Base-by-base conservation (phyloP, 1,140 invertebrate species). In the Mya arenaria region DNA sequence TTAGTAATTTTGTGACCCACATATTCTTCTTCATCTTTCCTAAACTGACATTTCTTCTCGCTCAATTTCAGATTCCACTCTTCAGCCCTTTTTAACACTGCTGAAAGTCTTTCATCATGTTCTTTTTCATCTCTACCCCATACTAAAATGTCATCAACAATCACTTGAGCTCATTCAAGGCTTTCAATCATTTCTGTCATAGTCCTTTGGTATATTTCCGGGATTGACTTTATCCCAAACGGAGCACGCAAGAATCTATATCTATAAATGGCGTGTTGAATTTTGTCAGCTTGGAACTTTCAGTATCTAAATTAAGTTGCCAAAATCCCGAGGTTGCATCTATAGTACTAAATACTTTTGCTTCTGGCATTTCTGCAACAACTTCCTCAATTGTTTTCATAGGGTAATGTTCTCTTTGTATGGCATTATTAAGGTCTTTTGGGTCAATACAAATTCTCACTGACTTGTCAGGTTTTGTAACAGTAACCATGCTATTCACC, bases 201-300 rank as follows among this genome's bases (percentile, higher is more conserved):
- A 6, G 87, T 87, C 55, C 85, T 84, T 82, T 93, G 92, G 83
- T 93, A 94, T 36, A 93, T 93, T 39, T 90, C 92, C 25, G 92
- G 93, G 10, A 41, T 62, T 19, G 65, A 82, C 6, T 78, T 82
- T 39, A 86, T 86, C 0, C 84, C 78, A 75, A 79, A 87, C n/a
- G 84, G 84, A 23, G 74, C 5, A 39, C 56, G 13, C 30, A 73
- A 37, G 55, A 83, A 87, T 8, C 82, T 39, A 44, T 82, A 86
- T 34, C 86, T 32, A 4, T 77, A 63, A 62, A 71, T 81, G 34
- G 77, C n/a, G n/a, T n/a, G n/a, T n/a, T n/a, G n/a, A n/a, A n/a
- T n/a, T n/a, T n/a, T n/a, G n/a, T n/a, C n/a, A n/a, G n/a, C n/a
- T n/a, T n/a, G n/a, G n/a, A n/a, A n/a, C n/a, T n/a, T n/a, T n/a